Evolutionary conservation across 2,797 vertebrate species (phyloP).

Genomic region (Pyrocephalus nanus): DNA sequence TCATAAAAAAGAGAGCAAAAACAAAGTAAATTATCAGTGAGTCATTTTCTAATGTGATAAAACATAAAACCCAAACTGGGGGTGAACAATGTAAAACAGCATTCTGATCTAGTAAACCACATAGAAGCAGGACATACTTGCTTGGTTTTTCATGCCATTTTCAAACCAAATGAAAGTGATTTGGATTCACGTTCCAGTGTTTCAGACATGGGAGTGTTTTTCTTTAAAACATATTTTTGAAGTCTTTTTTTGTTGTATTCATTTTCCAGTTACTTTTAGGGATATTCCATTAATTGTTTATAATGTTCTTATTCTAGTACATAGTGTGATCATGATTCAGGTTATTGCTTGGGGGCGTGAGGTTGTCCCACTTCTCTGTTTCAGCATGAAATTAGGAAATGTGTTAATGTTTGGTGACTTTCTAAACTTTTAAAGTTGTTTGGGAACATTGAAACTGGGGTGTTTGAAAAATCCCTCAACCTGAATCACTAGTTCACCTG

Average conservation of each 20-base stretch:
- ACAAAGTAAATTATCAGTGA: background rate
- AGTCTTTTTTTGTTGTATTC: background rate
- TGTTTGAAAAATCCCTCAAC: background rate
- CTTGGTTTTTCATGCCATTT: background rate
- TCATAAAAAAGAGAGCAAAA: background rate
- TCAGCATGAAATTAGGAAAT: background rate
- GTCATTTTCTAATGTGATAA: constrained; percentile 2
- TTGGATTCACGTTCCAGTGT: background rate
- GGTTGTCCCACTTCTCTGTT: background rate
- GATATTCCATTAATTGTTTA: background rate
- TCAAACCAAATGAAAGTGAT: background rate
- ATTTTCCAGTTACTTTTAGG: background rate
- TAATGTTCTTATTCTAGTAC: background rate
- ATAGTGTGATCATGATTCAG: background rate
- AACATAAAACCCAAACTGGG: background rate
- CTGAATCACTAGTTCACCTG: background rate
- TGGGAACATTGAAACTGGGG: background rate
- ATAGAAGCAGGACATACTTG: background rate
- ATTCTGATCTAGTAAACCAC: background rate
- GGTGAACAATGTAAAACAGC: background rate
- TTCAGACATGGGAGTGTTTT: background rate
- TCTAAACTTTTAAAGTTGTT: background rate
- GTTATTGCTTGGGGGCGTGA: background rate
- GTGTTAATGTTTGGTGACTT: background rate
- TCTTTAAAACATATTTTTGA: background rate